Conservation (phyloP, 2,113 vertebrate genomes). For the Gymnobelideus leadbeateri region DNA sequence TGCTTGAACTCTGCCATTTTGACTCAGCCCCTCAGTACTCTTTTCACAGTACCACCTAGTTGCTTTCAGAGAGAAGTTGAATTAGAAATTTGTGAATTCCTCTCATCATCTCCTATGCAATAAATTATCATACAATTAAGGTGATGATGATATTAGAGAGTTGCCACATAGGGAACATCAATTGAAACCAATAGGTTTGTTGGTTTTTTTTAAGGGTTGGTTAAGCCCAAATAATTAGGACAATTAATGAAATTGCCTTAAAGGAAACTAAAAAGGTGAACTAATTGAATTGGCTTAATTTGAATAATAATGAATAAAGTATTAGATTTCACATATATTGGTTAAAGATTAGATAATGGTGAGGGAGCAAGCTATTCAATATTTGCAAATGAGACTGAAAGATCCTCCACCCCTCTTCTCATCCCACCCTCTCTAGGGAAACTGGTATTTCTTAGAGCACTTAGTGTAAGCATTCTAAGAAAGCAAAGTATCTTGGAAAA, state of each 20-base stretch:
- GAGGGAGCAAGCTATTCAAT: constrained; percentile 63
- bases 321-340: constrained; percentile 62
- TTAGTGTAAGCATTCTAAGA: constrained; percentile 58
- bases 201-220: constrained; percentile 58
- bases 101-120: constrained; percentile 2
- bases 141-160: constrained; percentile 43
- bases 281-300: constrained; percentile 83
- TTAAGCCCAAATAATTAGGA: constrained; percentile 76
- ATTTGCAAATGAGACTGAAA: constrained; percentile 48
- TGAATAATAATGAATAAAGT: constrained; percentile 71
- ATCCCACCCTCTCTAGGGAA: background rate
- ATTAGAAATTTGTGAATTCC: background rate
- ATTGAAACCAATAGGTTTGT: constrained; percentile 74
- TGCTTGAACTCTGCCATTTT: background rate
- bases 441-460: constrained; percentile 60
- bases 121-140: constrained; percentile 54
- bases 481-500: constrained; percentile 62
- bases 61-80: background rate
- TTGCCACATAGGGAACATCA: constrained; percentile 56
- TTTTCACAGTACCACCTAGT: background rate
- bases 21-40: background rate
- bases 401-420: background rate
- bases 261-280: constrained; percentile 77
- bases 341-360: constrained; percentile 43
- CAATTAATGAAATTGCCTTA: constrained; percentile 76